A percentile compares a stretch with the other conserved stretches of the same genome.
Evolutionary conservation across 2,113 vertebrate species (phyloP).

Genomic region (Perca flavescens): DNA sequence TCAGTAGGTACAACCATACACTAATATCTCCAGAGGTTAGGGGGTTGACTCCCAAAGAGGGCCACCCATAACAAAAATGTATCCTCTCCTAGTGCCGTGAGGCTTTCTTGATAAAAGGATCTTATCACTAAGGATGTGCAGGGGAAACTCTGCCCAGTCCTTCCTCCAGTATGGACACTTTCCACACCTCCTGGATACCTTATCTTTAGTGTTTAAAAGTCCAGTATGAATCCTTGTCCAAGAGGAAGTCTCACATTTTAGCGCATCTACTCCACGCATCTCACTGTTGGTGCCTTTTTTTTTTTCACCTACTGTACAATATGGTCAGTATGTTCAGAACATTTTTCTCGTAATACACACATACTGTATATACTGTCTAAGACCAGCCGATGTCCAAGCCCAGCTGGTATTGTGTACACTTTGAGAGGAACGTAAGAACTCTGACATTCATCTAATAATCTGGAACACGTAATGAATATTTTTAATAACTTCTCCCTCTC

Average conservation of each 20-base stretch:
- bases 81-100: slow-evolving; percentile 39
- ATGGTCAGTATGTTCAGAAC: background rate
- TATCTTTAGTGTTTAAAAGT: slow-evolving; percentile 57
- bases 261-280: background rate
- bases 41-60: slow-evolving; percentile 29
- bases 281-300: background rate
- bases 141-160: slow-evolving; percentile 77
- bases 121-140: slow-evolving; percentile 78
- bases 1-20: background rate
- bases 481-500: background rate
- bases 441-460: background rate
- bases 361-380: background rate
- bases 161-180: slow-evolving; percentile 66
- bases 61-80: slow-evolving; percentile 46
- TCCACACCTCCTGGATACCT: slow-evolving; percentile 67
- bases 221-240: slow-evolving; percentile 32
- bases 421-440: background rate
- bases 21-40: background rate
- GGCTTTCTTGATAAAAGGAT: slow-evolving; percentile 63
- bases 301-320: background rate
- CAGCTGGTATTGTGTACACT: background rate
- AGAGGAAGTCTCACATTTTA: slow-evolving; percentile 44
- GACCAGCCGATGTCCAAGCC: slow-evolving; percentile 6
- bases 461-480: background rate
- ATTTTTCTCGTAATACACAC: background rate